Evolutionary conservation across 2,113 vertebrate genomes (phyloP).

Genomic region (Paracanthobrama guichenoti): DNA sequence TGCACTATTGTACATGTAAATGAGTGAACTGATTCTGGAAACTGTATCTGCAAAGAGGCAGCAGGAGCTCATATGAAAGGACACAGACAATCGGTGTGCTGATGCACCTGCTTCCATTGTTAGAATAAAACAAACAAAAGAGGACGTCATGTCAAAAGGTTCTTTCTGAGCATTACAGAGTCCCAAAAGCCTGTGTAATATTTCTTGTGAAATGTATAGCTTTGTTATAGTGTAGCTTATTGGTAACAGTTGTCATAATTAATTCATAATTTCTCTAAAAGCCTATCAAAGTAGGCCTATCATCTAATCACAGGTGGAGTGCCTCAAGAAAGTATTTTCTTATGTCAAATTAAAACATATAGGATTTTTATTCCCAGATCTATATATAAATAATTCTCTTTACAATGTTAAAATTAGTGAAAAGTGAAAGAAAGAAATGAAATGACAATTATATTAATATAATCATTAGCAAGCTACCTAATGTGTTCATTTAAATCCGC

Average conservation of each 20-base stretch:
- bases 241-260: not conserved
- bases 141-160: not conserved
- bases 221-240: not conserved
- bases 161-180: not conserved
- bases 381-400: not conserved
- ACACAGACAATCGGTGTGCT: slow-evolving; percentile 61
- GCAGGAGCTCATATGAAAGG: not conserved
- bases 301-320: not conserved
- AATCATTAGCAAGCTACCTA: not conserved
- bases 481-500: not conserved
- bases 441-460: not conserved
- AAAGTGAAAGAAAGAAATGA: not conserved
- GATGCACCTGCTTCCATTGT: slow-evolving; percentile 63
- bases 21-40: not conserved
- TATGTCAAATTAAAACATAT: too few relatives aligned
- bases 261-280: not conserved
- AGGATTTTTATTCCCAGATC: not conserved
- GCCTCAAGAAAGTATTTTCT: too few relatives aligned
- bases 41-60: slow-evolving; percentile 31
- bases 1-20: not conserved
- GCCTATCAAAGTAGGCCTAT: not conserved
- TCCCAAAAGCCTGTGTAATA: not conserved
- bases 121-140: slow-evolving; percentile 10
- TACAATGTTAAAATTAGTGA: not conserved
- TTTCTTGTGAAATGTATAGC: not conserved